Evolutionary conservation across 2,113 vertebrate genomes (phyloP).

Genomic region (Phoenicopterus ruber): DNA sequence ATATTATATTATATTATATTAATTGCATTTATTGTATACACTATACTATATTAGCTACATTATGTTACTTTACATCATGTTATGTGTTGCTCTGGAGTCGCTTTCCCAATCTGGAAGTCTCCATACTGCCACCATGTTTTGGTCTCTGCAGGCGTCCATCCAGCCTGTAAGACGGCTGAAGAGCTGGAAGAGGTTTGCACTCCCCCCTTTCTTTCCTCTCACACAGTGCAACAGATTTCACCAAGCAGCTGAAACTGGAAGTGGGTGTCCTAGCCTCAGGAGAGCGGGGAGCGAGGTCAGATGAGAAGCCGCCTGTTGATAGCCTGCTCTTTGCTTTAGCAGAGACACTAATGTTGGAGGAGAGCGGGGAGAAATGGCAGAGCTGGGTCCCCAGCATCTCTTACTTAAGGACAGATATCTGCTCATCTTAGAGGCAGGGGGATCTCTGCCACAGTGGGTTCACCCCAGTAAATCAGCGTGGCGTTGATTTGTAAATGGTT

Average conservation of each 20-base stretch:
- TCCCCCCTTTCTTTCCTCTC: background rate
- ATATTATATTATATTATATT: background rate
- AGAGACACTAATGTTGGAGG: fast-evolving
- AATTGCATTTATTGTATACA: background rate
- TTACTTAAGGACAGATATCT: background rate
- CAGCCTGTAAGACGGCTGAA: background rate
- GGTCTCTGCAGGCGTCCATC: background rate
- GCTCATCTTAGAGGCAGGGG: background rate
- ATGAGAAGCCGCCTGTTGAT: background rate
- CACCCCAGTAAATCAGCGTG: background rate
- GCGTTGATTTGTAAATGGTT: background rate
- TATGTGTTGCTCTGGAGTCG: background rate
- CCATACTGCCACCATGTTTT: background rate
- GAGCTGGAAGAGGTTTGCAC: background rate
- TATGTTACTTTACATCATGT: background rate
- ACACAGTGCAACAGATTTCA: background rate
- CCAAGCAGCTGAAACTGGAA: background rate
- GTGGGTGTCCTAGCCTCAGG: background rate
- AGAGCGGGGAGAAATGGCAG: background rate
- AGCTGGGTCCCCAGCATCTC: background rate
- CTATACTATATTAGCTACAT: background rate
- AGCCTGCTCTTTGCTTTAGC: background rate
- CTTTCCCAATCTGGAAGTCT: background rate
- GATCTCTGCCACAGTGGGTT: background rate
- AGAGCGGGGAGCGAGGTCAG: background rate